Conservation (phyloP, 1,140 invertebrate species). For the Philotrypesis tridentata region DNA sequence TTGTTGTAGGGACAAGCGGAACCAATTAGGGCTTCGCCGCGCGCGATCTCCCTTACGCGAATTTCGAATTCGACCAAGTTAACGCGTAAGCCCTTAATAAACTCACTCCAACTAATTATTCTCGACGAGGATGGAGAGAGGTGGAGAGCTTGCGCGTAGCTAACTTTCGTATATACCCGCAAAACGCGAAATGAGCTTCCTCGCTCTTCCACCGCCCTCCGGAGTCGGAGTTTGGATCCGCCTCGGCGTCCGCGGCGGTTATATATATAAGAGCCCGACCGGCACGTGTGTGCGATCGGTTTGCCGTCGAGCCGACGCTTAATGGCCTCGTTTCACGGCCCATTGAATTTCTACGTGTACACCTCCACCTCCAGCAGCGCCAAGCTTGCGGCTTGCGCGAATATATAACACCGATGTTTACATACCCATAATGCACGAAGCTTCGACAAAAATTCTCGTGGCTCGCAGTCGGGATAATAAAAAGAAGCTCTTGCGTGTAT, state of each 20-base stretch:
- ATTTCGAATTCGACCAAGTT: background rate
- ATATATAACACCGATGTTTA: slow-evolving; percentile 23
- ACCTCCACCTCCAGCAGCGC: background rate
- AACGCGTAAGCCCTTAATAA: background rate
- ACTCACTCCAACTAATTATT: background rate
- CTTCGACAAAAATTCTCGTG: too few relatives aligned
- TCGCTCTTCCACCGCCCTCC: background rate
- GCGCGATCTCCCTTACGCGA: background rate
- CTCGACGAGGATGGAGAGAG: background rate
- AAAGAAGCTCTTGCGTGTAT: too few relatives aligned
- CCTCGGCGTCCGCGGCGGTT: background rate
- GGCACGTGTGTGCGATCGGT: slow-evolving; percentile 49
- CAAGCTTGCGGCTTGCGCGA: background rate
- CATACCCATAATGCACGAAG: background rate
- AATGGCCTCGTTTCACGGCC: slow-evolving; percentile 66
- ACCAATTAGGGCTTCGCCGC: background rate
- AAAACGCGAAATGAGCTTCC: background rate
- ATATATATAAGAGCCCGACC: too few relatives aligned
- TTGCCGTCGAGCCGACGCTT: slow-evolving; percentile 57
- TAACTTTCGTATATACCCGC: background rate
- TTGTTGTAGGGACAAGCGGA: too few relatives aligned
- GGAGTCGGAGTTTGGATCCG: background rate
- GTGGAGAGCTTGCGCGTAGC: background rate
- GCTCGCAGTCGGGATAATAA: too few relatives aligned
- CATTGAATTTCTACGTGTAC: slow-evolving; percentile 59